Conservation (phyloP, 2,113 vertebrate species). For the Acanthochromis polyacanthus region DNA sequence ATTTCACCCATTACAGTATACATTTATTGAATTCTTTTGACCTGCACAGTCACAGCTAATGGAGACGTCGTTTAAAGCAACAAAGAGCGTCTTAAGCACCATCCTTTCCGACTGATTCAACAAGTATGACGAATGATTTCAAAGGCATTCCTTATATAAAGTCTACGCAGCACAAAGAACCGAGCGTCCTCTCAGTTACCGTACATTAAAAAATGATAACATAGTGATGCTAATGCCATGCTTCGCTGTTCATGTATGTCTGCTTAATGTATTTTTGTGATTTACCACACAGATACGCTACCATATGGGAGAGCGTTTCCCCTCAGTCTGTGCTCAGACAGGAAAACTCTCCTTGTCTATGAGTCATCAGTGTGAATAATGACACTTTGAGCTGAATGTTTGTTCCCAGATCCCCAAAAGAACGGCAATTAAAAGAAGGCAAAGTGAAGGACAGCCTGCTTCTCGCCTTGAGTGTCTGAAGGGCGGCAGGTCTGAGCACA, state of each 20-base stretch:
- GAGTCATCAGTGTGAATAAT: slow-evolving; percentile 57
- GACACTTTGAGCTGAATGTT: slow-evolving; percentile 57
- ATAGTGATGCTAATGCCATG: not conserved
- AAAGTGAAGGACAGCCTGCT: slow-evolving; percentile 52
- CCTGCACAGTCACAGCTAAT: slow-evolving; percentile 2
- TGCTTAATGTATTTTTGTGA: not conserved
- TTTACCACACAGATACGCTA: slow-evolving; percentile 9
- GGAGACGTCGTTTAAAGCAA: not conserved
- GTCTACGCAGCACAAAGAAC: not conserved
- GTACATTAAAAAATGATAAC: not conserved
- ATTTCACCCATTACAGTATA: not conserved
- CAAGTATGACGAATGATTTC: not conserved
- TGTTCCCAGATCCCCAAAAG: slow-evolving; percentile 56
- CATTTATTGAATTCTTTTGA: not conserved
- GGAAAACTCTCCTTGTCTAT: slow-evolving; percentile 32
- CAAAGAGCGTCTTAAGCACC: not conserved
- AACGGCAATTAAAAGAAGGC: slow-evolving; percentile 52
- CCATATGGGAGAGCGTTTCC: not conserved
- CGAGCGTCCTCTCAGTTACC: not conserved
- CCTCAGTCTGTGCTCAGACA: slow-evolving; percentile 8
- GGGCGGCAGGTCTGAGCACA: slow-evolving; percentile 38
- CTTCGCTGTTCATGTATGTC: not conserved
- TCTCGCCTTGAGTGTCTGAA: slow-evolving; percentile 44
- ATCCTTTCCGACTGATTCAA: not conserved
- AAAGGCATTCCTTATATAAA: not conserved